Base-by-base conservation (phyloP, 1,140 invertebrate species). In the Holcopasites calliopsidis region DNA sequence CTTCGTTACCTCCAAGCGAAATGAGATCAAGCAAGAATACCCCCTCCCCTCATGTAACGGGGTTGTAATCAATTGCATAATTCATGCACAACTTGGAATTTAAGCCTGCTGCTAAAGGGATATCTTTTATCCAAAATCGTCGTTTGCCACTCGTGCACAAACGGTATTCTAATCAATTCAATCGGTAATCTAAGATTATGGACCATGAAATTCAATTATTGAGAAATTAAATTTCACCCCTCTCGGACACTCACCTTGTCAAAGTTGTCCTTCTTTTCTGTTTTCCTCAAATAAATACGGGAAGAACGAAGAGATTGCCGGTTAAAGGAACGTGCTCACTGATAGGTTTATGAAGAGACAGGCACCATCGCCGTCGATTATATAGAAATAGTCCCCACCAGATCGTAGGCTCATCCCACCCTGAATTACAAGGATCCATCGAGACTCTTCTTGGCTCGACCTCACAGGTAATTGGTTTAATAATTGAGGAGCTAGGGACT, bases 321-420 rank as follows among this genome's bases (percentile, higher is more conserved):
- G 60, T 83, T 80, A 86, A 86, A 84, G 79, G 84, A 86, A 83
- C 82, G 87, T 84, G 57, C 79, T 85, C 82, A 91, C 89, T 86
- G 85, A 88, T 87, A 88, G 88, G 79, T 86, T 90, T 66, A 89
- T 90, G 90, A 80, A 89, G 87, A 89, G 88, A 89, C 89, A 70
- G 84, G 82, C 82, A 82, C 85, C 85, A 84, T 87, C 84, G 74
- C 83, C 77, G 85, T 80, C 82, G 86, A 86, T 91, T 91, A 90
- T 90, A 91, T 90, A 91, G 89, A 90, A 89, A 88, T 85, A 80
- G 76, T 87, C 88, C 89, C 89, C 88, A 87, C 88, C 88, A 85
- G 61, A 26, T n/a, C 26, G 57, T 44, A 52, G 68, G 18, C 68
- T 79, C 76, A 55, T 89, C 87, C 87, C 86, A 89, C 86, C 85